Base-by-base conservation (phyloP, 2,888 invertebrate species). In the Laothoe populi region DNA sequence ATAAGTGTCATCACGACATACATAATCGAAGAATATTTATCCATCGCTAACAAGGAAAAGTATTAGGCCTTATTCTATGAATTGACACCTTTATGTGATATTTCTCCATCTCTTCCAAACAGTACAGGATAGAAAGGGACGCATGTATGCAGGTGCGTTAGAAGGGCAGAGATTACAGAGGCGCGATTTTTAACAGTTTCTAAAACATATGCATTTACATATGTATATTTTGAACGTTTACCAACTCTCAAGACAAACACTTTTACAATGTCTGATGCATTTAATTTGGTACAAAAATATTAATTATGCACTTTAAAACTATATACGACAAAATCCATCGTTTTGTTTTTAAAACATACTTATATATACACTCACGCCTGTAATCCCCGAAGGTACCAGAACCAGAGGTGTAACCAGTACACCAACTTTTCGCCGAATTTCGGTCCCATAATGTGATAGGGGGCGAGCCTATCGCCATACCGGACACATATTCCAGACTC, bases 181-280 rank as follows among this genome's bases (percentile, higher is more conserved):
- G 87, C 88, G 87, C 71, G 79, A 87, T 79, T 78, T 86, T 81
- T 81, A 82, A 84, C 86, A 75, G 79, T 75, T 75, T 73, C 73
- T 78, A 76, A 31, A 35, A 53, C 19, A 11, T 35, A 53, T 26
- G 19, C 44, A 8, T 35, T 26, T 53, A 21, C 53, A 48, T 48
- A 48, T 38, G 11, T 26, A n/a, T 48, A 7, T 48, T 4, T 7
- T 7, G 44, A 44, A 16, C 11, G 44, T 44, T 16, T n/a, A 44
- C 44, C 38, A 19, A 53, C 35, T 53, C 19, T 53, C 53, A 53
- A 53, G 53, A 19, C 11, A 53, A 53, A 53, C 31, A 19, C 11
- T 7, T 19, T 53, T 35, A 53, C 19, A 19, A 31, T 19, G 44
- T 44, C 7, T 16, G 19, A 11, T 11, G 31, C 31, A 26, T 2